A percentile compares a stretch with the other conserved stretches of the same genome.
Evolutionary conservation across 2,797 vertebrate species (phyloP).

Genomic region (Telmatherina bonti): DNA sequence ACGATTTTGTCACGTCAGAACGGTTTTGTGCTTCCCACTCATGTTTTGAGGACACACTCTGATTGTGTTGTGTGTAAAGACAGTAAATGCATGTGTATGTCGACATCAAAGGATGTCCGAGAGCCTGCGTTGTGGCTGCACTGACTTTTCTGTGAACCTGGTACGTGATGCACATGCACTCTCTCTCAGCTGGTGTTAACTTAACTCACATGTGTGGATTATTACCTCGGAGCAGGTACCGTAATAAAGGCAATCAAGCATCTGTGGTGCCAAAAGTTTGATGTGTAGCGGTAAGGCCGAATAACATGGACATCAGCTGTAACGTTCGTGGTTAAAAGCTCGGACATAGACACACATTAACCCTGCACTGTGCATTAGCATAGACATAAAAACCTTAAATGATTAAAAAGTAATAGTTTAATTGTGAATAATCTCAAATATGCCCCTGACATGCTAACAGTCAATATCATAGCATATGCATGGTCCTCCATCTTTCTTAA

Average conservation of each 20-base stretch:
- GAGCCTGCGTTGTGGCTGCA: not conserved
- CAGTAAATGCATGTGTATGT: not conserved
- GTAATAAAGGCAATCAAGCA: not conserved
- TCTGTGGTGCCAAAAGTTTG: too few species aligned
- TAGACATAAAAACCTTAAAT: not conserved
- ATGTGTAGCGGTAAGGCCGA: too few species aligned
- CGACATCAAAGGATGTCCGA: not conserved
- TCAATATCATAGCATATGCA: too few species aligned
- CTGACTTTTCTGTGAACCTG: constrained; percentile 9
- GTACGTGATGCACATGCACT: not conserved
- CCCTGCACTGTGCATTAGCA: not conserved
- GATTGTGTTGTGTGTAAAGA: not conserved
- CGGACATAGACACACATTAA: too few species aligned
- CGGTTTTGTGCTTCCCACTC: too few species aligned
- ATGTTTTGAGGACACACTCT: not conserved
- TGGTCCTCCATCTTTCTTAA: too few species aligned
- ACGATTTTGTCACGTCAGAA: not conserved
- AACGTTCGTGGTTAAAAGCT: too few species aligned
- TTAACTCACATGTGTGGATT: not conserved
- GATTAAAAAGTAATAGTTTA: not conserved
- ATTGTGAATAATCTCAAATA: not conserved
- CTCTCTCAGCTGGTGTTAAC: too few species aligned
- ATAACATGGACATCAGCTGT: too few species aligned
- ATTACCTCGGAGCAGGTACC: not conserved
- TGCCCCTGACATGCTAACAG: not conserved